Percentiles rank a stretch among this genome's conserved stretches.
Conservation (phyloP, 2,113 vertebrate genomes). For the Gymnocephalus cernua region DNA sequence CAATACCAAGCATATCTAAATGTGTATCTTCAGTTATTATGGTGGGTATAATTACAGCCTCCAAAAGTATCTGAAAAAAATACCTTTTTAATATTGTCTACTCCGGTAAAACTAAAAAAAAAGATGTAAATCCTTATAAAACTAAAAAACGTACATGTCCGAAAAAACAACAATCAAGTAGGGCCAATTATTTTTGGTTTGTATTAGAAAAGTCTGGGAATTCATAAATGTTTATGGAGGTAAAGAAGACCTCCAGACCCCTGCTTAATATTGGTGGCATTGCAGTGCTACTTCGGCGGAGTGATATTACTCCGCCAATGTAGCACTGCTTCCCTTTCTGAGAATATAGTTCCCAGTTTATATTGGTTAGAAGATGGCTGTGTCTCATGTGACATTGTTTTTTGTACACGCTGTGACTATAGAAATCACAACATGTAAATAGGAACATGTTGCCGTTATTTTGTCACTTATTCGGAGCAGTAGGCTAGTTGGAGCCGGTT, state of each 20-base stretch:
- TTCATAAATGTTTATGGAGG: neutral
- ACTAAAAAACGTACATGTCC: neutral
- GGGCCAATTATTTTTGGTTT: neutral
- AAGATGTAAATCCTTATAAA: neutral
- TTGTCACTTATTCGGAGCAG: too few relatives aligned
- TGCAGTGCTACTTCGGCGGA: too few relatives aligned
- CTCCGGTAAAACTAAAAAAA: neutral
- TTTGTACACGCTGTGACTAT: too few relatives aligned
- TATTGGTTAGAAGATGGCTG: too few relatives aligned
- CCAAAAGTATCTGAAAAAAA: neutral
- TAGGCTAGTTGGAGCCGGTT: too few relatives aligned
- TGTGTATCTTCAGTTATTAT: neutral
- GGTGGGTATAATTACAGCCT: neutral
- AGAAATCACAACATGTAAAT: too few relatives aligned
- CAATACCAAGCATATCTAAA: neutral
- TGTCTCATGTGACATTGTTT: too few relatives aligned
- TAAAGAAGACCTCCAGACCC: neutral
- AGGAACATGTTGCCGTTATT: too few relatives aligned
- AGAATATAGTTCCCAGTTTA: too few relatives aligned
- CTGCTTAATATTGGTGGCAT: too few relatives aligned
- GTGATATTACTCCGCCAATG: too few relatives aligned
- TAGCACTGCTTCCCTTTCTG: too few relatives aligned
- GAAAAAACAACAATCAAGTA: neutral
- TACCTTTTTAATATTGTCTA: neutral
- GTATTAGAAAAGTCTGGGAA: neutral